Percentiles rank a stretch among this genome's conserved stretches.
phyloP scores from a whole-genome alignment of 2,113 vertebrate species.

The Sisor rabdophorus region DNA sequence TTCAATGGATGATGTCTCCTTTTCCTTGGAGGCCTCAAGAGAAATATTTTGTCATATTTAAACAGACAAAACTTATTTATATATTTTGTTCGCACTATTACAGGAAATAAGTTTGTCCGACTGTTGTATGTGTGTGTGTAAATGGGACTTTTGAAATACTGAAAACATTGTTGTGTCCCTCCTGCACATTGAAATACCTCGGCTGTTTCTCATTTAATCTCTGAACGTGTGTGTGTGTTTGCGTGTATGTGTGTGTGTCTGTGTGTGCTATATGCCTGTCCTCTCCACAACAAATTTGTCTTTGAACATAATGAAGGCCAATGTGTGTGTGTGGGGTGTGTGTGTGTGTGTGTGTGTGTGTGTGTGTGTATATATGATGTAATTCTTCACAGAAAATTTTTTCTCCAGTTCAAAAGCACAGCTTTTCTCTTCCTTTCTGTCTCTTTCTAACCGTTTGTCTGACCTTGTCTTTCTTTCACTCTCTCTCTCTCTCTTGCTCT shows the following conservation, averaged over 20 bases:
- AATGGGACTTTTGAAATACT: slow-evolving; percentile 1
- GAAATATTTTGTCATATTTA: neutral
- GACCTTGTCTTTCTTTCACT: neutral
- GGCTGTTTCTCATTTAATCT: slow-evolving; percentile 18
- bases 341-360: neutral
- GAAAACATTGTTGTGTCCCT: slow-evolving; percentile 16
- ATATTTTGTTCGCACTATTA: neutral
- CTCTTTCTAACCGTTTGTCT: no score
- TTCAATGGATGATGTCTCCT: neutral
- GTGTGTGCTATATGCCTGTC: neutral
- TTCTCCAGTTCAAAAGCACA: neutral
- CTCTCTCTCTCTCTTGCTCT: neutral
- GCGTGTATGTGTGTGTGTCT: neutral
- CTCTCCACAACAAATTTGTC: neutral
- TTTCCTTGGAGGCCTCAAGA: neutral
- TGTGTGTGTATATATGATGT: slow-evolving; percentile 1
- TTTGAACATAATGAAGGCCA: neutral
- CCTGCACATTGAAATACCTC: slow-evolving; percentile 7
- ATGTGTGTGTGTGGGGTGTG: neutral
- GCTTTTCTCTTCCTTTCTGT: neutral
- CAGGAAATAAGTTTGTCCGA: neutral
- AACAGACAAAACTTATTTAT: slow-evolving; percentile 2
- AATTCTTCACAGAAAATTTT: neutral
- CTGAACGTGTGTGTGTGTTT: neutral
- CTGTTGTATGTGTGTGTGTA: neutral